Evolutionary conservation across 2,797 vertebrate genomes (phyloP).

Genomic region (Ceryle rudis): DNA sequence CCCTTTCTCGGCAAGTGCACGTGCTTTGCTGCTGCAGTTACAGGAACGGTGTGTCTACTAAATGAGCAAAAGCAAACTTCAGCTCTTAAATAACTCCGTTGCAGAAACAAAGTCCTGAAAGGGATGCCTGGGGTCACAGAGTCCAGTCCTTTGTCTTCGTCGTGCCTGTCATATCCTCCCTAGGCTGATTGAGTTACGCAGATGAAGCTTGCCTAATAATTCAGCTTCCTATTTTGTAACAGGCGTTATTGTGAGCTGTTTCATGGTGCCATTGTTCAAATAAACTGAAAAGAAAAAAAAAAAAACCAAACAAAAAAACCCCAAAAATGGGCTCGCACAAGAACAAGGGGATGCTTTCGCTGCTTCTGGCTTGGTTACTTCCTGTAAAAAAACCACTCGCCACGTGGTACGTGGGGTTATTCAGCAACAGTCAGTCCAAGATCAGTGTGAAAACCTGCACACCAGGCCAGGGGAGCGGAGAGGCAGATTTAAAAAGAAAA

Average conservation of each 20-base stretch:
- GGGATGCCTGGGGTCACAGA: slow-evolving; percentile 1
- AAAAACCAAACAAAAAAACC: not conserved
- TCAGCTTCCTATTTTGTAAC: slow-evolving; percentile 71
- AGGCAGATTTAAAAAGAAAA: too few relatives aligned
- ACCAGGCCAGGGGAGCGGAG: not conserved
- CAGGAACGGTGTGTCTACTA: not conserved
- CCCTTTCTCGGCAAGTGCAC: rapidly evolving
- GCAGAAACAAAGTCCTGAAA: not conserved
- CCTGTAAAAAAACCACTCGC: not conserved
- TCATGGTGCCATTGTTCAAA: slow-evolving; percentile 56
- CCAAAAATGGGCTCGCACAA: not conserved
- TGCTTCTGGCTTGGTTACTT: slow-evolving; percentile 30
- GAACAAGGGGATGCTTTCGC: slow-evolving; percentile 62
- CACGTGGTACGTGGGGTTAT: not conserved
- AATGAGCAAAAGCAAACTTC: not conserved
- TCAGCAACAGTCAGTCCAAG: not conserved
- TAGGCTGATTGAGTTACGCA: slow-evolving; percentile 41
- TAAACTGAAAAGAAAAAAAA: not conserved
- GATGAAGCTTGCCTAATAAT: slow-evolving; percentile 66
- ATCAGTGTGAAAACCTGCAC: rapidly evolving
- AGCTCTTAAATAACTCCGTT: not conserved
- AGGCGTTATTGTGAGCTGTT: slow-evolving; percentile 57
- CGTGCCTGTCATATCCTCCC: slow-evolving; percentile 56
- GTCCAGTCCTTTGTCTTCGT: slow-evolving; percentile 46
- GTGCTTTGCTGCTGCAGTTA: not conserved